Base-by-base conservation (phyloP, 2,888 invertebrate genomes). In the Schizaphis graminum region DNA sequence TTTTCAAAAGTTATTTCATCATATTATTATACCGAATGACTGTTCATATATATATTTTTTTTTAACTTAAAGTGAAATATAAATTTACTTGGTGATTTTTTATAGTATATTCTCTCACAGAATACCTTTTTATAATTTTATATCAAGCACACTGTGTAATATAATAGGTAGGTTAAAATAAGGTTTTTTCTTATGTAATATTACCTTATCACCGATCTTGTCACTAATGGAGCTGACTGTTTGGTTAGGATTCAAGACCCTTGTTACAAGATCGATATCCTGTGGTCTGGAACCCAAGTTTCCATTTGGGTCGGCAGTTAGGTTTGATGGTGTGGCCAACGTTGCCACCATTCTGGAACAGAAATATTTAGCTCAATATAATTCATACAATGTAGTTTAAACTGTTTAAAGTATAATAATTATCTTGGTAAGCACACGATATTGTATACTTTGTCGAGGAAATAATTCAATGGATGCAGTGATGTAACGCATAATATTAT, bases 191-290 rank as follows among this genome's bases (percentile, higher is more conserved):
- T 88, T 35, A 26, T 57, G 26, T 44, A 28, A 47, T 41, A 53
- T 92, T 84, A 94, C 93, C 93, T 94, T 94, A 61, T 94, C 93
- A 24, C 93, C 28, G 53, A 94, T 90, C 56, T 94, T 94, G 84
- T 94, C 93, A n/a, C 93, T 94, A 85, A 94, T 94, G 57, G 93
- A 94, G 44, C 93, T 94, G 90, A 94, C 93, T 28, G 93, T 94
- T 44, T 94, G 93, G 61, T 90, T 90, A 47, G 93, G 93, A 28
- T 94, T 94, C 28, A 94, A 53, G 49, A 86, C 84, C 90, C 85
- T 94, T n/a, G 93, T 86, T 57, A 94, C 90, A n/a, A 94, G 85
- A 90, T 91, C 93, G 41, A 94, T 86, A 49, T 94, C 90, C 47
- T 57, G 90, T 21, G 61, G 85, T 86, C 93, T 94, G 61, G 90